Percentiles rank a stretch among this genome's conserved stretches.
Conservation (phyloP, 1,140 invertebrate genomes). For the Cydia strobilella region DNA sequence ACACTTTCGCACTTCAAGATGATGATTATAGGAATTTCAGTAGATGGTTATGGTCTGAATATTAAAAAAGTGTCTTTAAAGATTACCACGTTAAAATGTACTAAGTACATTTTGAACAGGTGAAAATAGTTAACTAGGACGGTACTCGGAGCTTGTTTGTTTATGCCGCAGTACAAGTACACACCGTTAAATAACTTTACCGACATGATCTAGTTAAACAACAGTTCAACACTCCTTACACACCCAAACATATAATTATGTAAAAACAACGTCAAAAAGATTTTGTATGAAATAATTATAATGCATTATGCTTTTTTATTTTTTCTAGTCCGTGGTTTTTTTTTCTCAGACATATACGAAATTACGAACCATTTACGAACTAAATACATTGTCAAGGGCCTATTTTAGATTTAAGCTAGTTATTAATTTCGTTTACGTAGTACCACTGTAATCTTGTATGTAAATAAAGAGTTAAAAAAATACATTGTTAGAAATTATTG, state of each 20-base stretch:
- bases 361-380: too few relatives aligned
- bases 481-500: too few relatives aligned
- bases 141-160: conserved; percentile 1
- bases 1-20: conserved; percentile 9
- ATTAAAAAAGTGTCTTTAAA: neutral
- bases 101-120: neutral
- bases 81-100: neutral
- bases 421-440: too few relatives aligned
- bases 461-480: too few relatives aligned
- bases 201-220: neutral
- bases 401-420: too few relatives aligned
- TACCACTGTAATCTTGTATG: too few relatives aligned
- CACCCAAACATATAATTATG: too few relatives aligned
- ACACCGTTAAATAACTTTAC: neutral
- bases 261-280: too few relatives aligned
- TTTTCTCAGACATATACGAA: too few relatives aligned
- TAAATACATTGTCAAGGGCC: too few relatives aligned
- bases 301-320: too few relatives aligned
- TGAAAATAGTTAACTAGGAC: neutral
- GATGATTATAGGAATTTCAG: neutral
- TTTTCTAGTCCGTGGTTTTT: too few relatives aligned
- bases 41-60: neutral
- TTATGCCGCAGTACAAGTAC: neutral
- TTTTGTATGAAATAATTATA: neutral
- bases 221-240: neutral